Conservation (phyloP, 2,797 vertebrate species). For the Florisuga fusca region DNA sequence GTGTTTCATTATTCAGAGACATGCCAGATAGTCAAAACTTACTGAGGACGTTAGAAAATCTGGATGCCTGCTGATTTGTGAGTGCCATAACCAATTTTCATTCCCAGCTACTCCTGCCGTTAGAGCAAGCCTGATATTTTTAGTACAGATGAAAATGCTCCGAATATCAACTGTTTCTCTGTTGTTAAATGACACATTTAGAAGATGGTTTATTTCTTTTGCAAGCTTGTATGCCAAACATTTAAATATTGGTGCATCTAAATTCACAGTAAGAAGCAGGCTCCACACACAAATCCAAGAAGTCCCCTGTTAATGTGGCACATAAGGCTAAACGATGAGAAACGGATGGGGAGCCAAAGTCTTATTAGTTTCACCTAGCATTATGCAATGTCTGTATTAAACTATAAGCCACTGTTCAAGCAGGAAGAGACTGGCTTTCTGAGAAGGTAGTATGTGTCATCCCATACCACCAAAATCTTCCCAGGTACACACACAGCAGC, state of each 20-base stretch:
- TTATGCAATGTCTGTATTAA: not conserved
- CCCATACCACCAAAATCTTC: not conserved
- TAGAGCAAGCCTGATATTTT: constrained; percentile 15
- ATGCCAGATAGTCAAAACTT: not conserved
- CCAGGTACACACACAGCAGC: not conserved
- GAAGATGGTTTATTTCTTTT: constrained; percentile 9
- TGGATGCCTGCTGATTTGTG: not conserved
- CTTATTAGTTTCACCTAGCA: not conserved
- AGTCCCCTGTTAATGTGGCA: not conserved
- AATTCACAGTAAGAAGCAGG: not conserved
- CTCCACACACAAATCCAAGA: not conserved
- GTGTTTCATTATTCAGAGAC: constrained; percentile 26
- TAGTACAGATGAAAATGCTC: not conserved
- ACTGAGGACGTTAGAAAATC: not conserved
- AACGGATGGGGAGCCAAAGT: not conserved
- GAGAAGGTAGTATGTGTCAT: not conserved
- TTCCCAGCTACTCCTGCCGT: not conserved
- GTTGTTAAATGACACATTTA: not conserved
- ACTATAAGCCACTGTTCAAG: not conserved
- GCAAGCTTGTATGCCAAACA: not conserved
- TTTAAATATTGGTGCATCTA: not conserved
- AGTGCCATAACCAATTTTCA: not conserved
- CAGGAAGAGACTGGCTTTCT: not conserved
- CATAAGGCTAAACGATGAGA: not conserved
- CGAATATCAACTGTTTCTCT: not conserved